Percentiles rank a stretch among this genome's conserved stretches.
These are phyloP conservation scores for Haemorhous mexicanus DNA, from an alignment of 2,113 vertebrate genomes.

Conservation along the genomic window DNA sequence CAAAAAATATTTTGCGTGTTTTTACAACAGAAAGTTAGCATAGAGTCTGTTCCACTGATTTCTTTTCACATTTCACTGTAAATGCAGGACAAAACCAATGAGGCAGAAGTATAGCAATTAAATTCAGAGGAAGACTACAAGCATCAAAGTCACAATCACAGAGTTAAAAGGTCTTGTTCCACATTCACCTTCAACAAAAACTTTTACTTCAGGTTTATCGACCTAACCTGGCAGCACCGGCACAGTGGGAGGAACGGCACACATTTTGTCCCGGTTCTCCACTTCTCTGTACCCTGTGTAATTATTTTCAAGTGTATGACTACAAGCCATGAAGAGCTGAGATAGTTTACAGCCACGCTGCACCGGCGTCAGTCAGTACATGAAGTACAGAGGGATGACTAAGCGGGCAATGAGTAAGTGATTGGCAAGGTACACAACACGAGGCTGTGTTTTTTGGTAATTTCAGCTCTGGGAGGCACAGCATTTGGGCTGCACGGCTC, in stretches of 20 bases:
- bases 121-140: background rate
- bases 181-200: background rate
- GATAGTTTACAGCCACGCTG: background rate
- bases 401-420: background rate
- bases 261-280: background rate
- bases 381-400: background rate
- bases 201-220: background rate
- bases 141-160: background rate
- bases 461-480: background rate
- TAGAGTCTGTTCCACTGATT: background rate
- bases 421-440: background rate
- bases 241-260: background rate
- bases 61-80: background rate
- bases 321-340: background rate
- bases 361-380: background rate
- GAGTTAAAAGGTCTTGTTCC: background rate
- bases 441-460: rapidly evolving
- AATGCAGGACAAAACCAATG: background rate
- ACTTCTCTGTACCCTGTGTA: background rate
- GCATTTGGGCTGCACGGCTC: rapidly evolving
- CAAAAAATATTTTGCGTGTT: background rate
- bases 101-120: background rate
- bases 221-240: background rate
- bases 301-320: background rate
- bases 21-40: background rate